Evolutionary conservation across 2,888 invertebrate genomes (phyloP), one percentile per base, ranked within the genome.

Genomic region (Gerosis bhagava): DNA sequence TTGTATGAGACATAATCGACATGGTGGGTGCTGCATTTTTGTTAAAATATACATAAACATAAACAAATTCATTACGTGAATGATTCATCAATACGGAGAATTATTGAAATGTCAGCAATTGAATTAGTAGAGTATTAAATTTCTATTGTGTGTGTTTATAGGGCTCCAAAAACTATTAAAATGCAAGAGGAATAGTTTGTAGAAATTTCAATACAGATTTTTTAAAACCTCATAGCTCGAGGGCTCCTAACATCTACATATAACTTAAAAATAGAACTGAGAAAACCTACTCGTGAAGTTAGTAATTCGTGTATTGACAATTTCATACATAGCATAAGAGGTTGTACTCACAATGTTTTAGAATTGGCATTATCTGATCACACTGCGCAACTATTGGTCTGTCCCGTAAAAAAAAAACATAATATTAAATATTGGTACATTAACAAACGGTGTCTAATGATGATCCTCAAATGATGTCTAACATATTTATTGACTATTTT

Each of bases 21-120:
- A 34, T 34, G 34, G 34, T 10, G 34, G 34, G 7, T 34, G 34
- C 12, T 34, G 34, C 6, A 34, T 34, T 34, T 3, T 34, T 7
- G 19, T 34, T 3, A 34, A 34, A 11, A 34, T 15, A 11, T 10
- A 3, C 19, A 21, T 7, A 34, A 5, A 34, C 21, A 34, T n/a
- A 34, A 34, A 3, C 5, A 21, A 34, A 6, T 34, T 12, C 7
- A 12, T 12, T 8, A n/a, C 0, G n/a, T 34, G 5, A 34, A 21
- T 7, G 6, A 10, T 5, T 10, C 6, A 19, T 34, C 34, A 3
- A 11, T 34, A 21, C 19, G 11, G 1, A 21, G 19, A 21, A 21
- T 21, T 2, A 12, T 34, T 19, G 34, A 34, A 34, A 11, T 19
- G 3, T 34, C 34, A 11, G 34, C 21, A 21, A 34, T 34, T 21